These are phyloP conservation scores for Mugil cephalus DNA, from an alignment of 2,113 vertebrate species.

Conservation along the genomic window DNA sequence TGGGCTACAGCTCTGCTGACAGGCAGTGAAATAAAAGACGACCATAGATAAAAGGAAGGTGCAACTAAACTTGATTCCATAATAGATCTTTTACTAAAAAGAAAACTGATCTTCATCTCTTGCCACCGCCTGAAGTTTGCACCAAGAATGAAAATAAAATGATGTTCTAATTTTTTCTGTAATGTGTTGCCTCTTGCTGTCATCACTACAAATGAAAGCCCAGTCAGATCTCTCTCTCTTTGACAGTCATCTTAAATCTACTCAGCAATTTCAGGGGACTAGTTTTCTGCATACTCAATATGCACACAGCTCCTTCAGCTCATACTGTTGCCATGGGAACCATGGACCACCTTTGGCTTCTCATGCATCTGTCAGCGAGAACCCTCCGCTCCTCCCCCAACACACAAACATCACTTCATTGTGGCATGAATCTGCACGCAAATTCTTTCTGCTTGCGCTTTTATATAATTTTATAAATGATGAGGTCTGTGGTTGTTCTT, in stretches of 20 bases:
- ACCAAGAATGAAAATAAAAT: slow-evolving; percentile 19
- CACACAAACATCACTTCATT: slow-evolving; percentile 15
- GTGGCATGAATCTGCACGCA: not conserved
- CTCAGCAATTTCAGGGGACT: slow-evolving; percentile 84
- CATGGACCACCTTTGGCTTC: slow-evolving; percentile 74
- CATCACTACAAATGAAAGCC: slow-evolving; percentile 34
- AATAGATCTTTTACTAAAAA: slow-evolving; percentile 22
- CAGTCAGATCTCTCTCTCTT: slow-evolving; percentile 50
- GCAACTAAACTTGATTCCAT: slow-evolving; percentile 8
- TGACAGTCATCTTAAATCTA: slow-evolving; percentile 78
- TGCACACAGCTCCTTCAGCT: slow-evolving; percentile 82
- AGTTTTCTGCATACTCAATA: slow-evolving; percentile 83
- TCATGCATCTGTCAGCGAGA: slow-evolving; percentile 69
- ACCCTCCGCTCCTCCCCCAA: not conserved
- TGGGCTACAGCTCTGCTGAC: no score
- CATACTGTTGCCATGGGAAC: slow-evolving; percentile 87
- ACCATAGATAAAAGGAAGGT: slow-evolving; percentile 19
- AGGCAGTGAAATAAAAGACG: slow-evolving; percentile 23
- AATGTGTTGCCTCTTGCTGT: slow-evolving; percentile 15
- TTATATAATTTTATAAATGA: not conserved
- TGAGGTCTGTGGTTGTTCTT: no score
- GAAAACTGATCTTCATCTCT: slow-evolving; percentile 16
- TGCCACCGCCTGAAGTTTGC: not conserved
- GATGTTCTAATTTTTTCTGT: slow-evolving; percentile 18
- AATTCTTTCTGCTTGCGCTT: not conserved